Evolutionary conservation across 2,797 vertebrate species (phyloP).

Genomic region (Anas flavirostris): DNA sequence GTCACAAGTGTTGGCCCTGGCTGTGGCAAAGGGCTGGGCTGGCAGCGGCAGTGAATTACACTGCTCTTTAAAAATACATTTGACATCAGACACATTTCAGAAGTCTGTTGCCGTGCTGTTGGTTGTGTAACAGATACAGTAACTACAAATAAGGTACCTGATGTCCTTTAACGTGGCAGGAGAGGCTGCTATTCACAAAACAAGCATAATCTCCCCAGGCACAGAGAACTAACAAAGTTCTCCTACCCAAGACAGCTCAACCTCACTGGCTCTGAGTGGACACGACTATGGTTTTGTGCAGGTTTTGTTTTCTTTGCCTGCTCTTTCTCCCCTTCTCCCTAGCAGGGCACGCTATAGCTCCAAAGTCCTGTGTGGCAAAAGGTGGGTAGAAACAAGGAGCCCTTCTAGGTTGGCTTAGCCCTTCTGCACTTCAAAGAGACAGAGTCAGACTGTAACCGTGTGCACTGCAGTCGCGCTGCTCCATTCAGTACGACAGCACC

Average conservation of each 20-base stretch:
- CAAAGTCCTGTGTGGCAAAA: background rate
- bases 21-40: background rate
- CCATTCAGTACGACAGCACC: background rate
- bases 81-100: conserved; percentile 42
- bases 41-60: background rate
- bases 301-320: background rate
- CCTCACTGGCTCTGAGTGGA: background rate
- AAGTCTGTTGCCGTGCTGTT: conserved; percentile 6
- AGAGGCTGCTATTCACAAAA: background rate
- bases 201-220: background rate
- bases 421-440: background rate
- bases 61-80: conserved; percentile 53
- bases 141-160: background rate
- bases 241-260: rapidly evolving
- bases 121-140: conserved; percentile 33
- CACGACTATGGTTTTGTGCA: background rate
- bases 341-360: background rate
- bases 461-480: background rate
- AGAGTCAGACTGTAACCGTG: background rate
- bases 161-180: conserved; percentile 2
- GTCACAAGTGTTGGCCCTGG: background rate
- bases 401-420: background rate
- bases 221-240: background rate
- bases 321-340: background rate
- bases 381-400: background rate